Evolutionary conservation across 2,113 vertebrate genomes (phyloP), one percentile per base, ranked within the genome.

Genomic region (Psophia crepitans): DNA sequence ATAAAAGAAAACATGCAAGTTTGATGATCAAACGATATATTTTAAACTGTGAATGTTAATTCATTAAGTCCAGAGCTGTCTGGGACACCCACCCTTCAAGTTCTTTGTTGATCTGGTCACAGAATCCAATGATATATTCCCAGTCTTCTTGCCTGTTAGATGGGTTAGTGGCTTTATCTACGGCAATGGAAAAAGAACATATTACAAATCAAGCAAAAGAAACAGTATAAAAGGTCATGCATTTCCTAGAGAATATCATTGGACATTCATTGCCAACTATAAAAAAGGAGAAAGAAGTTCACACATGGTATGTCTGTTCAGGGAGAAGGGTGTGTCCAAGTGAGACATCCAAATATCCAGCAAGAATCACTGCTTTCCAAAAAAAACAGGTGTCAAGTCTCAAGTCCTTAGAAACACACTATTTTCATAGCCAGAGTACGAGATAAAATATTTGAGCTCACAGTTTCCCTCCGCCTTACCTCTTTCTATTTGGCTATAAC

Each of bases 41-140:
- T 73, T 87, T 63, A 71, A 81, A 77, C 26, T 27, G 35, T 41
- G 44, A 79, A 57, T 1, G 1, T 70, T 76, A 61, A 57, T 60
- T 53, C 75, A 64, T 56, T 56, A 51, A 73, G 58, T 54, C 43
- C 54, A 49, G 12, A 75, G 15, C 5, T 9, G 54, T 33, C 14
- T 69, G 61, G 83, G 43, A 97, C 95, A 98, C 97, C 61, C 93
- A 99, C 99, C 99, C 99, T 97, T 99, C 99, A 35, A 99, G 98
- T 60, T 99, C 99, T 92, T 99, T 99, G 97, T 99, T 99, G 98
- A 99, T 98, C 97, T 99, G 99, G 95, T 99, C 99, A 96, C 99
- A 99, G 98, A 99, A 99, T 93, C 99, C 99, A 7, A 99, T 99
- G 48, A 99, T 99, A 81, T 99, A 99, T 64, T 99, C 99, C 99